Percentiles rank a stretch among this genome's conserved stretches.
Conservation (phyloP, 2,888 invertebrate genomes). For the Theodoxus fluviatilis region DNA sequence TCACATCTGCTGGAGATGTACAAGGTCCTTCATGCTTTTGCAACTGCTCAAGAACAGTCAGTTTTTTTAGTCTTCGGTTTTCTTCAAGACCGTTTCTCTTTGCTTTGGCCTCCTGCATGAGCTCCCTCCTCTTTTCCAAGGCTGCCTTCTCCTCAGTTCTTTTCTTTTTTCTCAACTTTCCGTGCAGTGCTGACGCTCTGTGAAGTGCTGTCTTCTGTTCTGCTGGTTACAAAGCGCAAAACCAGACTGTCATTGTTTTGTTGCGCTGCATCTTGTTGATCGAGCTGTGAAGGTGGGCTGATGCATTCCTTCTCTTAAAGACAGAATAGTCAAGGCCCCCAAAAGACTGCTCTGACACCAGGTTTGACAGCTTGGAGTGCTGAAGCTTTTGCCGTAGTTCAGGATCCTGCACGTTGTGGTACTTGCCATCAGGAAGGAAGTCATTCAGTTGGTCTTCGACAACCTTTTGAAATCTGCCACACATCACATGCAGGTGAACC, state of each 20-base stretch:
- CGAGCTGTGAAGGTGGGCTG: not conserved
- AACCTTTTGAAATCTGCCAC: not conserved
- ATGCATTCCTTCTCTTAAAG: conserved; percentile 6
- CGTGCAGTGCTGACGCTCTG: not conserved
- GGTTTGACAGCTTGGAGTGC: not conserved
- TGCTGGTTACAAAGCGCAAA: too few species aligned
- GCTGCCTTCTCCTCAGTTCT: too few species aligned
- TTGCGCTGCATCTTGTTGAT: too few species aligned
- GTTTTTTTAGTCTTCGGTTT: too few species aligned
- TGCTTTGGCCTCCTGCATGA: too few species aligned
- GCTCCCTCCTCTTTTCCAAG: too few species aligned
- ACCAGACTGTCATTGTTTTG: too few species aligned
- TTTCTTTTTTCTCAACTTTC: too few species aligned
- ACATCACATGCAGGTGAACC: not conserved
- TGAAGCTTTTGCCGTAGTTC: not conserved
- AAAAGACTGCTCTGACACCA: too few species aligned
- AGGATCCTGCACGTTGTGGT: not conserved
- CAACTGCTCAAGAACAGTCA: not conserved
- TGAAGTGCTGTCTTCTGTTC: not conserved
- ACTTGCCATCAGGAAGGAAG: not conserved
- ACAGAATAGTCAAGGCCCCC: not conserved
- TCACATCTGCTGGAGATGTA: conserved; percentile 1
- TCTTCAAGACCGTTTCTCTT: too few species aligned
- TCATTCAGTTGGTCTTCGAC: not conserved
- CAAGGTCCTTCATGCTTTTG: not conserved